Percentiles rank a stretch among this genome's conserved stretches.
phyloP scores from a whole-genome alignment of 2,797 vertebrate species.

The Paratrypauchen microcephalus region DNA sequence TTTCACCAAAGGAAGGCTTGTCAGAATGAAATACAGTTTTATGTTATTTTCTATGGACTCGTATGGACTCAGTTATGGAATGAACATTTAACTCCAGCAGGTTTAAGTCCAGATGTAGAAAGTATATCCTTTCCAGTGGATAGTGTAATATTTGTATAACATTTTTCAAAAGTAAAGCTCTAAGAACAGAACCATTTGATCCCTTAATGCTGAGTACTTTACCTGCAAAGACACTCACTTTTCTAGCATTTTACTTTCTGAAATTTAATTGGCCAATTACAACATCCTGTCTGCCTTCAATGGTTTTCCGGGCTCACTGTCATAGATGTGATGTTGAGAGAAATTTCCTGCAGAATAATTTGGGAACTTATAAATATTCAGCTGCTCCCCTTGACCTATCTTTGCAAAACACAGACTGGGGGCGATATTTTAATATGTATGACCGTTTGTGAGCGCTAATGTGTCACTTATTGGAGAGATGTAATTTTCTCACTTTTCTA shows the following conservation, averaged over 20 bases:
- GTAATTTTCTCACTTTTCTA: constrained; percentile 36
- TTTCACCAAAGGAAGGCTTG: too few species aligned
- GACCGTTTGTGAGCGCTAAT: constrained; percentile 30
- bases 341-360: constrained; percentile 42
- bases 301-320: constrained; percentile 32
- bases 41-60: too few species aligned
- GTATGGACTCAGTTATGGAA: too few species aligned
- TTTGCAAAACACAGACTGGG: constrained; percentile 48
- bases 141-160: not conserved
- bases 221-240: constrained; percentile 23
- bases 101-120: not conserved
- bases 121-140: not conserved
- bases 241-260: constrained; percentile 14
- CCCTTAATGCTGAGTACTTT: constrained; percentile 25
- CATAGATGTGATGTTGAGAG: constrained; percentile 34
- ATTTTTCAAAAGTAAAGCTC: not conserved
- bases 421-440: constrained; percentile 56
- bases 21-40: too few species aligned
- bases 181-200: not conserved
- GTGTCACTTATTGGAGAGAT: constrained; percentile 35
- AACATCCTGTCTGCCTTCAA: constrained; percentile 16
- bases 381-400: constrained; percentile 48
- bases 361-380: constrained; percentile 61
- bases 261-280: constrained; percentile 42
- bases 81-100: not conserved